phyloP scores from a whole-genome alignment of 2,888 invertebrate species.

The Dicycla oo region DNA sequence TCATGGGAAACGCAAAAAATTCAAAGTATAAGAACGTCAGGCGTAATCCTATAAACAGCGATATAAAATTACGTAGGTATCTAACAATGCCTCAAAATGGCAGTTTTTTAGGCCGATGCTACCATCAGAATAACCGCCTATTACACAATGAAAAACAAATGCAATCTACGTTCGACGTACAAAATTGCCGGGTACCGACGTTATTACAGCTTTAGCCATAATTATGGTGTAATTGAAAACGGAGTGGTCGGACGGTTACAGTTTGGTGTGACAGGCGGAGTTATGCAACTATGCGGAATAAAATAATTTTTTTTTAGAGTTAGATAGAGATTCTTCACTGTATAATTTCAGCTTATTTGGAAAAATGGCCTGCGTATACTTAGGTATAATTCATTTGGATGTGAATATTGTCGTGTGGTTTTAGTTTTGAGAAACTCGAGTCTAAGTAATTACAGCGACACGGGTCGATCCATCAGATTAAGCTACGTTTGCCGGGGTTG shows the following conservation, averaged over 20 bases:
- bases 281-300: conserved; percentile 65
- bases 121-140: conserved; percentile 61
- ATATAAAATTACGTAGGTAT: neutral
- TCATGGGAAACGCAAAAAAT: neutral
- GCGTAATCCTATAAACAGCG: conserved; percentile 1
- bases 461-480: too few relatives aligned
- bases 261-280: conserved; percentile 74
- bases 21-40: neutral
- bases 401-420: neutral
- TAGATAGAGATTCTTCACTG: conserved; percentile 16
- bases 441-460: too few relatives aligned
- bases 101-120: conserved; percentile 44
- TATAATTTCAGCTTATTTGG: neutral
- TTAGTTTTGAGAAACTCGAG: too few relatives aligned
- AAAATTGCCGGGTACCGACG: conserved; percentile 81
- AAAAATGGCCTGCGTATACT: neutral
- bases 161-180: conserved; percentile 82
- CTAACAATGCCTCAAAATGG: conserved; percentile 36
- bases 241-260: conserved; percentile 83
- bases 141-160: conserved; percentile 81
- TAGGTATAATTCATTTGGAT: neutral
- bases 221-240: conserved; percentile 89
- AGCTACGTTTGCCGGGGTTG: too few relatives aligned
- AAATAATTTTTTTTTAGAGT: conserved; percentile 60
- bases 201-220: conserved; percentile 85